Evolutionary conservation across 2,888 invertebrate species (phyloP).

Genomic region (Caenorhabditis auriculariae): DNA sequence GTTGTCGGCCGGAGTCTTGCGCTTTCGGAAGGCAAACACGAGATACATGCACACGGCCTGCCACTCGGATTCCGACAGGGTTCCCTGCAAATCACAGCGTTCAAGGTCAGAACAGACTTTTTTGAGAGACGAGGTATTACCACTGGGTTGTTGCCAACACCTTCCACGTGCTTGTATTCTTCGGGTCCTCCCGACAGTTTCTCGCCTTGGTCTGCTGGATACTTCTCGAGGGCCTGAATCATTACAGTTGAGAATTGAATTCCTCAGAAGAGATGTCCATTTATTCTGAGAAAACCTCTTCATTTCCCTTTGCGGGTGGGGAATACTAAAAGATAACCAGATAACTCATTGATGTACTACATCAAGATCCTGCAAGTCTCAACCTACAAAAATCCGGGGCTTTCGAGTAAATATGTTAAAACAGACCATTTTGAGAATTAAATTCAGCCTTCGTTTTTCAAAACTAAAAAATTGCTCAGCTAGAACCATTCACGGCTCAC

Average conservation of each 20-base stretch:
- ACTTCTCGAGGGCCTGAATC: constrained; percentile 57
- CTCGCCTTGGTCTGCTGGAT: constrained; percentile 44
- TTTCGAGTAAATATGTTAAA: too few relatives aligned
- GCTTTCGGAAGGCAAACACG: constrained; percentile 58
- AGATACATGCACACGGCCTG: constrained; percentile 62
- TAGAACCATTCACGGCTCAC: too few relatives aligned
- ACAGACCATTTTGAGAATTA: too few relatives aligned
- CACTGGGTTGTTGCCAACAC: not conserved
- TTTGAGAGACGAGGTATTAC: too few relatives aligned
- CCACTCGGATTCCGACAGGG: constrained; percentile 61
- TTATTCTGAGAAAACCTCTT: constrained; percentile 8
- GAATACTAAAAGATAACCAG: too few relatives aligned
- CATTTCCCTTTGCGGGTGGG: too few relatives aligned
- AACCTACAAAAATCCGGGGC: too few relatives aligned
- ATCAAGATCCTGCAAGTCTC: too few relatives aligned
- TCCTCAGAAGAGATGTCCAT: constrained; percentile 5
- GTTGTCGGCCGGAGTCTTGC: constrained; percentile 10
- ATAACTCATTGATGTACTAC: too few relatives aligned
- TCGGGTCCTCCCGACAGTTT: constrained; percentile 22
- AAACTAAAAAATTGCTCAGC: too few relatives aligned
- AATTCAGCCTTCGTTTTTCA: too few relatives aligned
- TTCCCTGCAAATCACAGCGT: constrained; percentile 45
- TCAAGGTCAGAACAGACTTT: not conserved
- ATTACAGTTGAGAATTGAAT: not conserved
- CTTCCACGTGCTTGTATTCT: constrained; percentile 1